A percentile compares a stretch with the other conserved stretches of the same genome.
Evolutionary conservation across 2,888 invertebrate species (phyloP).

Genomic region (Cyaniris semiargus): DNA sequence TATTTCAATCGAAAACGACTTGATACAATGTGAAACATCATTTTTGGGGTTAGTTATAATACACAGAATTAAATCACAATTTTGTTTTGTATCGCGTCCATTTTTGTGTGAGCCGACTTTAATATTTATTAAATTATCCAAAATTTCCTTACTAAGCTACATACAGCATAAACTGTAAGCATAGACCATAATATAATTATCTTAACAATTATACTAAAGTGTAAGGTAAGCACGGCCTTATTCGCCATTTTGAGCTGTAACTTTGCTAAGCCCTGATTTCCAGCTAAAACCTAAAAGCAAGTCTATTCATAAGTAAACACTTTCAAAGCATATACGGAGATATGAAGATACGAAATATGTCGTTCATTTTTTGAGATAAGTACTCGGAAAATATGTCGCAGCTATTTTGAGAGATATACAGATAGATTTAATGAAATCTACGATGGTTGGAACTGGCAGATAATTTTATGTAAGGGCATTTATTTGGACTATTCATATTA

Average conservation of each 20-base stretch:
- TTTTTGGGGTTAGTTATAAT: too few species aligned
- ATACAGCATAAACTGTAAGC: too few species aligned
- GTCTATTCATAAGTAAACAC: background rate
- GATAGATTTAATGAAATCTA: background rate
- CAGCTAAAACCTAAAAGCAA: slow-evolving; percentile 8
- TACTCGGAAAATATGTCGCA: background rate
- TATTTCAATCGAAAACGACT: background rate
- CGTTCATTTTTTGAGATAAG: background rate
- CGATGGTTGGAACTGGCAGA: too few species aligned
- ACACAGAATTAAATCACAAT: too few species aligned
- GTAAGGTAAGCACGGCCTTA: background rate
- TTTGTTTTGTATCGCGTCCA: too few species aligned
- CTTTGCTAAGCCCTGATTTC: slow-evolving; percentile 14
- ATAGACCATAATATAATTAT: background rate
- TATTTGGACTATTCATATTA: too few species aligned
- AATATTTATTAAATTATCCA: too few species aligned
- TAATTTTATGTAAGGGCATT: too few species aligned
- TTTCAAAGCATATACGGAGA: background rate
- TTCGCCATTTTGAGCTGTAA: background rate
- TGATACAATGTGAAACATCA: too few species aligned
- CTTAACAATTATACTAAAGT: background rate
- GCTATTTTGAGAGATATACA: background rate
- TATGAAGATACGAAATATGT: background rate
- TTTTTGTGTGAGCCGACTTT: too few species aligned
- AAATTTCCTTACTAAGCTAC: too few species aligned